Conservation (phyloP, 2,113 vertebrate species). For the Tenrec ecaudatus region DNA sequence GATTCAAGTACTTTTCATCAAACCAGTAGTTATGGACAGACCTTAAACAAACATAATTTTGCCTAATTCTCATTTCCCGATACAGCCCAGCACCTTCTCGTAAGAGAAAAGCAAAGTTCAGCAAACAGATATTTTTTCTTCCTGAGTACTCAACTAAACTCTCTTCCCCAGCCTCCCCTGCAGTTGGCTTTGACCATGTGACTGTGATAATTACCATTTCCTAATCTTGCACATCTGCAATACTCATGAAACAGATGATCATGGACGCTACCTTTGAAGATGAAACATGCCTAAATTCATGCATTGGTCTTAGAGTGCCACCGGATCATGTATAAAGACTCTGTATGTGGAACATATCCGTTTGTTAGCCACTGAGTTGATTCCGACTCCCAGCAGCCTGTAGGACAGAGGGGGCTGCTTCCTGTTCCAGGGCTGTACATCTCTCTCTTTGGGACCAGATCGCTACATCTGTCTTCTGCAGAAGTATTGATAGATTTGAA, state of each 20-base stretch:
- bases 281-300: not conserved
- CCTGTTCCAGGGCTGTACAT: no score
- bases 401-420: no score
- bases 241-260: not conserved
- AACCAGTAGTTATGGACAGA: conserved; percentile 43
- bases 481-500: no score
- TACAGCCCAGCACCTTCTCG: conserved; percentile 15
- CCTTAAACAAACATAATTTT: conserved; percentile 34
- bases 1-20: conserved; percentile 10
- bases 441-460: no score
- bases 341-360: not conserved
- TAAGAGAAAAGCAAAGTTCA: conserved; percentile 35
- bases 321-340: not conserved
- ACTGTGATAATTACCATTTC: conserved; percentile 30
- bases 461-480: no score
- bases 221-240: not conserved
- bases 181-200: not conserved
- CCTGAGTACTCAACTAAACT: not conserved
- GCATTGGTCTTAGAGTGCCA: not conserved
- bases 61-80: conserved; percentile 34
- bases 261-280: conserved; percentile 14
- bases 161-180: not conserved
- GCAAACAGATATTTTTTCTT: conserved; percentile 49
- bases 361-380: no score
- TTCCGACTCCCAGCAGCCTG: no score